Evolutionary conservation across 2,797 vertebrate genomes (phyloP), one percentile per base, ranked within the genome.

Genomic region (Premnoplex brunnescens): DNA sequence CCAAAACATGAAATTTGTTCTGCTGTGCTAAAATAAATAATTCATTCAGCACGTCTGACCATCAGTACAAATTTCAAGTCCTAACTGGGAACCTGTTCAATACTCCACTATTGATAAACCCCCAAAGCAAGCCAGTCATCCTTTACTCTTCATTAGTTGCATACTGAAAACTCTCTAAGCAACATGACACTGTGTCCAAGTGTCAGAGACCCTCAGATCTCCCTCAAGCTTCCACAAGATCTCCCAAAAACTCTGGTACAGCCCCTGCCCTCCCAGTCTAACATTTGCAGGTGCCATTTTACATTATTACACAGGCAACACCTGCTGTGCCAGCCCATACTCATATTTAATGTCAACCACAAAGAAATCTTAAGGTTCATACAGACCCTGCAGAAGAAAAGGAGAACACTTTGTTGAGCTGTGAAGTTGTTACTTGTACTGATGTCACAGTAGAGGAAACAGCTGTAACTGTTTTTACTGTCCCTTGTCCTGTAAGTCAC

Each of bases 331-430:
- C 48, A 93, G 55, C 34, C 10, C 9, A 46, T 3, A 18, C 11
- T 73, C 46, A 2, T 14, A 43, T 37, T 92, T 44, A 37, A 64
- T 10, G 6, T n/a, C 64, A 84, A 54, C 54, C 23, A 78, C 32
- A 80, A 41, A 86, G 51, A 81, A 72, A 81, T 15, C 7, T 56
- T 16, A 68, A 60, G 4, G 6, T 30, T 80, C 32, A 85, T 72
- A 98, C 98, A 97, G 66, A 98, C 98, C 98, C 97, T 6, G 95
- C 51, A 11, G 98, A 44, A 86, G 98, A 55, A 71, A 98, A 98
- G 0, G 97, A 94, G 94, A 98, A 98, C 0, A 95, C 48, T 94
- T 98, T 98, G 97, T 44, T 97, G 41, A 96, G 93, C 73, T 96
- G 98, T 6, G 94, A 91, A 23, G 55, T 67, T n/a, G 97, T 74